Evolutionary conservation across 1,140 invertebrate species (phyloP).

Genomic region (Battus philenor): DNA sequence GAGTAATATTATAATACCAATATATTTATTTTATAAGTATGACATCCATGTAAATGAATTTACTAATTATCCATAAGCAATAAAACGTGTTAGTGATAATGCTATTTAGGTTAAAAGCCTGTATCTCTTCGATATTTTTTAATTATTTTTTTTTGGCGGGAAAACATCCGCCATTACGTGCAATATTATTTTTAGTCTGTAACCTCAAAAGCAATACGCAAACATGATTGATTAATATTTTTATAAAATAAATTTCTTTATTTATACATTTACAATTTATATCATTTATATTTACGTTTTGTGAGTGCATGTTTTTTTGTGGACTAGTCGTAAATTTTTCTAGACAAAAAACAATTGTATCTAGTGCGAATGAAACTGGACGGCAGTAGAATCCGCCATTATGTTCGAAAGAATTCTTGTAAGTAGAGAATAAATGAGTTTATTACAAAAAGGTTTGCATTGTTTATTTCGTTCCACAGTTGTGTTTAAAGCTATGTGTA

Average conservation of each 20-base stretch:
- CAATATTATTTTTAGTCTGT: slow-evolving; percentile 57
- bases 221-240: slow-evolving; percentile 49
- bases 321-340: slow-evolving; percentile 33
- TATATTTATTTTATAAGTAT: slow-evolving; percentile 15
- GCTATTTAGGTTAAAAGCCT: slow-evolving; percentile 42
- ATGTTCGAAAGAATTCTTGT: slow-evolving; percentile 46
- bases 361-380: slow-evolving; percentile 35
- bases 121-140: slow-evolving; percentile 22
- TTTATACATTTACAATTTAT: slow-evolving; percentile 2
- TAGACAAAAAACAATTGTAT: slow-evolving; percentile 25
- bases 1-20: too few relatives aligned
- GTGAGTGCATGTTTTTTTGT: neutral
- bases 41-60: slow-evolving; percentile 57
- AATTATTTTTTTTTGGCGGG: slow-evolving; percentile 18
- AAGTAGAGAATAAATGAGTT: slow-evolving; percentile 65
- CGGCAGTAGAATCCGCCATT: slow-evolving; percentile 50
- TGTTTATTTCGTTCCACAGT: too few relatives aligned
- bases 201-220: slow-evolving; percentile 57
- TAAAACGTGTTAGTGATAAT: slow-evolving; percentile 69
- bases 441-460: slow-evolving; percentile 57
- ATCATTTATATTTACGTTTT: neutral
- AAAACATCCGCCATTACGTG: slow-evolving; percentile 32
- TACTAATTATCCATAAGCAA: slow-evolving; percentile 58
- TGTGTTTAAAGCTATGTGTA: too few relatives aligned
- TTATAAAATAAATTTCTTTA: slow-evolving; percentile 13